These are phyloP conservation scores for Leptinotarsa defecta DNA, from an alignment of 1,140 invertebrate species.

Conservation along the genomic window DNA sequence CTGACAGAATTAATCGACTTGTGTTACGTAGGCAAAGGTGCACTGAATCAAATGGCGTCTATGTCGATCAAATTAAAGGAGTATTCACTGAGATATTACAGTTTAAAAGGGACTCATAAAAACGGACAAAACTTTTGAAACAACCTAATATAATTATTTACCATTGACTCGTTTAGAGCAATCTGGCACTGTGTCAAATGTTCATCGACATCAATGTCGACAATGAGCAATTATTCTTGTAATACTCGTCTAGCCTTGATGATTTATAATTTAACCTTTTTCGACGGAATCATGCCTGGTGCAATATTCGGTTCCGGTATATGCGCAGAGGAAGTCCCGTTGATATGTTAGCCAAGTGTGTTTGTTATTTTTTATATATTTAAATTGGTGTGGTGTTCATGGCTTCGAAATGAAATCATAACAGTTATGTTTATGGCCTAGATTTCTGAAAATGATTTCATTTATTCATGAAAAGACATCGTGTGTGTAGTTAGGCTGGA, in stretches of 20 bases:
- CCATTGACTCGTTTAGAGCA: too few species aligned
- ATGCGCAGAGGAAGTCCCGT: constrained; percentile 15
- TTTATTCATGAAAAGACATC: background rate
- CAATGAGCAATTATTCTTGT: constrained; percentile 10
- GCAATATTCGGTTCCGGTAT: constrained; percentile 4
- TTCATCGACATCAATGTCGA: background rate
- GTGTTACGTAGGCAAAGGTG: too few species aligned
- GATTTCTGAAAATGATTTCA: constrained; percentile 3
- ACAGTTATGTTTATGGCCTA: background rate
- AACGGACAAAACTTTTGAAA: too few species aligned
- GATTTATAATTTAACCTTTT: constrained; percentile 20
- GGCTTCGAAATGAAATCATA: background rate
- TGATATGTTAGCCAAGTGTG: background rate
- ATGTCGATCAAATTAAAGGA: too few species aligned
- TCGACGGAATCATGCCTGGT: constrained; percentile 14
- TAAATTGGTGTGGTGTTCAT: background rate
- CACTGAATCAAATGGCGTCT: too few species aligned
- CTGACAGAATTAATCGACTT: too few species aligned
- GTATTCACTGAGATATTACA: too few species aligned
- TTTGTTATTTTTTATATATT: background rate
- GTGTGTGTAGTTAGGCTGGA: too few species aligned
- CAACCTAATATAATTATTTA: too few species aligned
- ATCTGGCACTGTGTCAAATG: constrained; percentile 5
- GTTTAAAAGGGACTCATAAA: too few species aligned
- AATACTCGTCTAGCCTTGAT: constrained; percentile 10